Evolutionary conservation across 2,888 invertebrate genomes (phyloP).

Genomic region (Ectobius pallidus): DNA sequence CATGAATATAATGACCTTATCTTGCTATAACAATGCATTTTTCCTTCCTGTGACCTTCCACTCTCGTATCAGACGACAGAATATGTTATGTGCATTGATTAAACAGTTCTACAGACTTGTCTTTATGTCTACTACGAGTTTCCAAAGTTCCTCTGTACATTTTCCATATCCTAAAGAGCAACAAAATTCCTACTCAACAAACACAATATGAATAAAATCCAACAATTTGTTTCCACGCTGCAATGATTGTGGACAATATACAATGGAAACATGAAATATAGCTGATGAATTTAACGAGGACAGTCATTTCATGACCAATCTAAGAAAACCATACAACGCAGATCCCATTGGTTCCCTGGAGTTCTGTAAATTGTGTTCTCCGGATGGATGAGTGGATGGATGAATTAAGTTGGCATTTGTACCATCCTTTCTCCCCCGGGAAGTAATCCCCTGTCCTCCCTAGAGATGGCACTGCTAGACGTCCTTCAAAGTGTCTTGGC

Average conservation of each 20-base stretch:
- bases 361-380: constrained; percentile 14
- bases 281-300: constrained; percentile 8
- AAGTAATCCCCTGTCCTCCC: constrained; percentile 22
- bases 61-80: background rate
- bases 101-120: constrained; percentile 4
- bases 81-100: background rate
- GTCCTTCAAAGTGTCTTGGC: constrained; percentile 82
- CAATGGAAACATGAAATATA: constrained; percentile 20
- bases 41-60: background rate
- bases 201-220: background rate
- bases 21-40: background rate
- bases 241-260: constrained; percentile 2
- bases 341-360: constrained; percentile 17
- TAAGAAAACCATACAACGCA: constrained; percentile 26
- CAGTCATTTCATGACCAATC: constrained; percentile 26
- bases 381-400: constrained; percentile 17
- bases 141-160: constrained; percentile 7
- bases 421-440: constrained; percentile 18
- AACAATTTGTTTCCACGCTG: background rate
- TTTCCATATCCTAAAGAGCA: background rate
- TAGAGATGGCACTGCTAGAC: constrained; percentile 29
- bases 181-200: background rate
- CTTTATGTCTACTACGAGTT: constrained; percentile 13
- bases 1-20: background rate
- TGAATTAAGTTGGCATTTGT: constrained; percentile 11